These are phyloP conservation scores for Rhinoderma darwinii DNA, from an alignment of 2,113 vertebrate species.

Conservation along the genomic window DNA sequence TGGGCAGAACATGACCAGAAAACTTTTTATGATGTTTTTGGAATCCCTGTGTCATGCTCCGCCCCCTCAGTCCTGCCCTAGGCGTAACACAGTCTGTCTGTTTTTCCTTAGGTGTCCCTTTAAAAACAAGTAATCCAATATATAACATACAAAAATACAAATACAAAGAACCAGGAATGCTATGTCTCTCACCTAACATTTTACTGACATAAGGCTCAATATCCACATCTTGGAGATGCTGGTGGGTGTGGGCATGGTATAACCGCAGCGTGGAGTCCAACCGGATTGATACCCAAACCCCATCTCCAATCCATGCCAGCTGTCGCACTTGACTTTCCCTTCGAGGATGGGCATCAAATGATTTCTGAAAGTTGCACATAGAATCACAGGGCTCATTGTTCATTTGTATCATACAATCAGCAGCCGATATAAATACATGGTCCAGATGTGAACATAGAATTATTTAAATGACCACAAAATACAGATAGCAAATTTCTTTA, in stretches of 20 bases:
- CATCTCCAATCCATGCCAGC: constrained; percentile 95
- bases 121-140: background rate
- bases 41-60: too few species aligned
- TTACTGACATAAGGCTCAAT: constrained; percentile 99
- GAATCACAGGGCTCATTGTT: background rate
- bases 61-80: too few species aligned
- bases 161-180: background rate
- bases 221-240: constrained; percentile 96
- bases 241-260: constrained; percentile 95
- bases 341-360: constrained; percentile 94
- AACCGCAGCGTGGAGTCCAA: constrained; percentile 93
- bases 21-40: too few species aligned
- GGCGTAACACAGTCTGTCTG: too few species aligned
- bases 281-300: constrained; percentile 97
- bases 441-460: too few species aligned
- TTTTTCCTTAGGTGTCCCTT: too few species aligned
- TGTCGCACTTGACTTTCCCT: constrained; percentile 96
- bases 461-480: too few species aligned
- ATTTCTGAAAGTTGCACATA: constrained; percentile 76
- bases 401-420: background rate
- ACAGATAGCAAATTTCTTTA: too few species aligned
- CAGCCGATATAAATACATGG: too few species aligned
- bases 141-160: background rate
- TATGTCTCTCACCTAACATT: constrained; percentile 88
- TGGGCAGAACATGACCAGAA: too few species aligned